These are phyloP conservation scores for Drosophila longiperda DNA, from an alignment of 2,888 invertebrate species.

Conservation along the genomic window DNA sequence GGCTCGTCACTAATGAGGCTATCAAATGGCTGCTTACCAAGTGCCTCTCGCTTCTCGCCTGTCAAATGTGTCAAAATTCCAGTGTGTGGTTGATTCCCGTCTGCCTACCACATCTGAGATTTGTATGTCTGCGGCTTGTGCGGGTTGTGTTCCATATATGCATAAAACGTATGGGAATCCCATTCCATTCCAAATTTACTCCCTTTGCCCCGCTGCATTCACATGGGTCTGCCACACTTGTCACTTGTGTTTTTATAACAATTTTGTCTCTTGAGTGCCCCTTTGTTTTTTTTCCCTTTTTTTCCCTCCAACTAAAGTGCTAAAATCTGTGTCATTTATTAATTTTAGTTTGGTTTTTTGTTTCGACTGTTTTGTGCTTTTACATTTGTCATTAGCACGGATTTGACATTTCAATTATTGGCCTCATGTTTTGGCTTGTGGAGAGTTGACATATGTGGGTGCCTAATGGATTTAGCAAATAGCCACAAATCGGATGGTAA, in stretches of 20 bases:
- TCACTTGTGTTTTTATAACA: slow-evolving; percentile 80
- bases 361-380: slow-evolving; percentile 37
- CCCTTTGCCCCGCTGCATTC: slow-evolving; percentile 4
- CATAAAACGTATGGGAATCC: slow-evolving; percentile 18
- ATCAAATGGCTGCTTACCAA: slow-evolving; percentile 78
- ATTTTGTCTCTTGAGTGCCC: slow-evolving; percentile 64
- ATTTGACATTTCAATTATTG: slow-evolving; percentile 80
- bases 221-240: slow-evolving; percentile 78
- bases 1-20: slow-evolving; percentile 78
- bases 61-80: slow-evolving; percentile 79
- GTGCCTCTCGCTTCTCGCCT: slow-evolving; percentile 61
- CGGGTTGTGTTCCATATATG: slow-evolving; percentile 44
- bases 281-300: slow-evolving; percentile 13
- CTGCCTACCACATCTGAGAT: slow-evolving; percentile 51
- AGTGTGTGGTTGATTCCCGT: slow-evolving; percentile 49
- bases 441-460: slow-evolving; percentile 47
- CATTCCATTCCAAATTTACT: slow-evolving; percentile 9
- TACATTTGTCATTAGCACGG: slow-evolving; percentile 73
- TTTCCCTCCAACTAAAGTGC: slow-evolving; percentile 62
- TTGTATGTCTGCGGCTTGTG: slow-evolving; percentile 51
- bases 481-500: slow-evolving; percentile 36
- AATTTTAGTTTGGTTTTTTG: slow-evolving; percentile 53
- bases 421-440: slow-evolving; percentile 26
- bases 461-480: slow-evolving; percentile 46
- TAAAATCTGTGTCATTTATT: slow-evolving; percentile 79